Evolutionary conservation across 1,140 invertebrate species (phyloP).

Genomic region (Microplitis demolitor): DNA sequence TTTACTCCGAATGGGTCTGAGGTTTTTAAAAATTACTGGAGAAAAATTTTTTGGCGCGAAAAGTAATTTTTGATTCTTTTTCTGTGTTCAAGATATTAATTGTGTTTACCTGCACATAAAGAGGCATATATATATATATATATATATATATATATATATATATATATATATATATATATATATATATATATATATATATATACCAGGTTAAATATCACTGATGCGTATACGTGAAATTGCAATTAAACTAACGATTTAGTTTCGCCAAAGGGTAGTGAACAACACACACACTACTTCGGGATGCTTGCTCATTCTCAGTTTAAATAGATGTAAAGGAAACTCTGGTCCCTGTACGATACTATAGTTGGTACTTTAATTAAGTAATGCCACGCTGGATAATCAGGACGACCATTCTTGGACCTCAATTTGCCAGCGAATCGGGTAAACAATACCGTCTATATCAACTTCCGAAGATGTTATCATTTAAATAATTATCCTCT

Average conservation of each 20-base stretch:
- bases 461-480: no score
- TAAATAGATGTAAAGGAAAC: constrained; percentile 10
- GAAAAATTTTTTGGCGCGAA: no score
- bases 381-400: constrained; percentile 35
- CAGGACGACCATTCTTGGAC: constrained; percentile 24
- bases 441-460: constrained; percentile 2
- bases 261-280: constrained; percentile 22
- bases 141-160: background rate
- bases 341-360: constrained; percentile 12
- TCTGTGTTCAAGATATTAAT: no score
- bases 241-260: constrained; percentile 33
- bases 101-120: no score
- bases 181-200: background rate
- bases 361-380: constrained; percentile 29
- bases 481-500: no score
- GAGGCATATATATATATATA: no score
- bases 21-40: no score
- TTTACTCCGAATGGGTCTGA: no score
- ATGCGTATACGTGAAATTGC: constrained; percentile 24
- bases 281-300: background rate
- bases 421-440: constrained; percentile 24
- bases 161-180: no score
- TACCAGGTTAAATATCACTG: background rate
- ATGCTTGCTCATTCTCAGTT: background rate
- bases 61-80: no score